Conservation (phyloP, 2,113 vertebrate species). For the Mohoua ochrocephala region DNA sequence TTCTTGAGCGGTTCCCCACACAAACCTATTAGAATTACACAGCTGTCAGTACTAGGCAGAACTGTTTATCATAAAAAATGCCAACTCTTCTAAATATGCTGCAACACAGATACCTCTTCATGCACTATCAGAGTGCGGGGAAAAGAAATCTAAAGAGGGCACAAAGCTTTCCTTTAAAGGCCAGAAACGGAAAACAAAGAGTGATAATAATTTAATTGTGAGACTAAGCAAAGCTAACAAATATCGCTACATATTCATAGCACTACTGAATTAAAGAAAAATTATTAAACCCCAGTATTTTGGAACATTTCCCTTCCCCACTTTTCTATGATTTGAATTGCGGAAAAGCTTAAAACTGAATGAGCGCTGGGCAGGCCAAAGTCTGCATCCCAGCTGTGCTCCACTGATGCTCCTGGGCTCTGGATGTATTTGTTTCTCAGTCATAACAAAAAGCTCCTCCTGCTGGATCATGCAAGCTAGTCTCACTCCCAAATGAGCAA, state of each 20-base stretch:
- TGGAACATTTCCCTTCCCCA: not conserved
- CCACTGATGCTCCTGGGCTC: not conserved
- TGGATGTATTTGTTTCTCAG: not conserved
- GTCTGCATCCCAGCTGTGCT: not conserved
- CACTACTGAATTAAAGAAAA: not conserved
- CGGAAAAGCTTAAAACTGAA: not conserved
- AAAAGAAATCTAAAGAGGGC: not conserved
- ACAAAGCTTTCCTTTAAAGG: not conserved
- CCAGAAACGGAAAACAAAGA: not conserved
- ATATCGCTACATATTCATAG: not conserved
- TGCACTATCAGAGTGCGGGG: not conserved
- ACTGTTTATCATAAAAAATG: not conserved
- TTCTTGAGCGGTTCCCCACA: not conserved
- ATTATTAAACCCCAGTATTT: not conserved
- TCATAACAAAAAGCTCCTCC: not conserved
- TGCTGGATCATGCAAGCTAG: not conserved
- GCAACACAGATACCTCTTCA: not conserved
- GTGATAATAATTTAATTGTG: not conserved
- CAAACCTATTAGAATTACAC: not conserved
- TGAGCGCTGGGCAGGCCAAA: fast-evolving
- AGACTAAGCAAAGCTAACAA: not conserved
- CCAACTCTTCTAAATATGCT: not conserved
- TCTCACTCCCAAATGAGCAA: not conserved
- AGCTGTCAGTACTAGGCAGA: not conserved
- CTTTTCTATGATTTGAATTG: not conserved